Evolutionary conservation across 1,140 invertebrate genomes (phyloP).

Genomic region (Campoletis sonorensis): DNA sequence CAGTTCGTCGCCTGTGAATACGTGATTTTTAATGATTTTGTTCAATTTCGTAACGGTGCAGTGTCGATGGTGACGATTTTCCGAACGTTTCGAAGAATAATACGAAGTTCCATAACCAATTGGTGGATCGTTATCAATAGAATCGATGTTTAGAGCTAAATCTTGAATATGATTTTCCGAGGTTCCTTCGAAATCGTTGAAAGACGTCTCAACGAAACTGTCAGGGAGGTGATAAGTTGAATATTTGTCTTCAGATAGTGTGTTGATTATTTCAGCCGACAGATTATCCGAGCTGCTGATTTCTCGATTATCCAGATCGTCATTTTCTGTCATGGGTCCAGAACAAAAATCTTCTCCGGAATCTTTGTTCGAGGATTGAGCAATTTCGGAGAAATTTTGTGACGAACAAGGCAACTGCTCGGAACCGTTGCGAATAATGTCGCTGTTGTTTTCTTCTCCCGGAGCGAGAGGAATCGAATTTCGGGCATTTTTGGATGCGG

Average conservation of each 20-base stretch:
- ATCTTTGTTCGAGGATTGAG: not conserved
- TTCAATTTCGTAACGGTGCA: conserved; percentile 36
- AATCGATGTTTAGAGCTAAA: not conserved
- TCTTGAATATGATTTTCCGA: not conserved
- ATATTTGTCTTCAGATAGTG: not conserved
- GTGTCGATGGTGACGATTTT: conserved; percentile 48
- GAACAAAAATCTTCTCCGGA: not conserved
- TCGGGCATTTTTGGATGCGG: not conserved
- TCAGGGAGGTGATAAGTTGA: not conserved
- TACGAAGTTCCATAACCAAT: conserved; percentile 25
- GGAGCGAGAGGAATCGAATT: not conserved
- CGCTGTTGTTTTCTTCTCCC: not conserved
- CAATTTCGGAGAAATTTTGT: not conserved
- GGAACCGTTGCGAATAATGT: not conserved
- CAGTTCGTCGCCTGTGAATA: conserved; percentile 47
- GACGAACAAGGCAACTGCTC: not conserved
- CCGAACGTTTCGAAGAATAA: conserved; percentile 46
- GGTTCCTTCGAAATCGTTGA: not conserved
- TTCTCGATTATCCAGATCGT: not conserved
- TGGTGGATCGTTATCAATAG: conserved; percentile 8
- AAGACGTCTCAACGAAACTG: not conserved
- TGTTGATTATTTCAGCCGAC: not conserved
- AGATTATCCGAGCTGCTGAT: not conserved
- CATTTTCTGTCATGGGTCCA: not conserved
- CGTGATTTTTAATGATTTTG: conserved; percentile 38